Evolutionary conservation across 2,888 invertebrate species (phyloP).

Genomic region (Nipponacmea schrenckii): DNA sequence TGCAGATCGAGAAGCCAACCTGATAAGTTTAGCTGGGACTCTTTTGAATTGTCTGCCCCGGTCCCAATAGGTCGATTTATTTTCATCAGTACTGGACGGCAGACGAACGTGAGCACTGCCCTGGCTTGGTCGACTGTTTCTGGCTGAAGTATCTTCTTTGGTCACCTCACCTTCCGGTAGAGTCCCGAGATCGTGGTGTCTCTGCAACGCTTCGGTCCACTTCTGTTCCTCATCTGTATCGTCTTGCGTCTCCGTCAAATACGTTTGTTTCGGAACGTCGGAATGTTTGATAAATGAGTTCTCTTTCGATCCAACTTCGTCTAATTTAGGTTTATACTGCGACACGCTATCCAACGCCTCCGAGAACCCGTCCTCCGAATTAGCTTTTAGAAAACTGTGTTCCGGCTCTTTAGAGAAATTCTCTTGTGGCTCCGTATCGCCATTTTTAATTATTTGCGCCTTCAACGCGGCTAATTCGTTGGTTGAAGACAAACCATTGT

Average conservation of each 20-base stretch:
- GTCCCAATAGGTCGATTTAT: neutral
- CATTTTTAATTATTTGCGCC: neutral
- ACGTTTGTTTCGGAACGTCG: neutral
- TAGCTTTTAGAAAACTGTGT: neutral
- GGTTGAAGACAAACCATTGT: neutral
- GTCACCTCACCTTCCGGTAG: neutral
- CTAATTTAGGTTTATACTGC: neutral
- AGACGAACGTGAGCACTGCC: conserved; percentile 2
- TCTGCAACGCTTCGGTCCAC: neutral
- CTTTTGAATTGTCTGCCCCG: conserved; percentile 5
- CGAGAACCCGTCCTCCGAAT: neutral
- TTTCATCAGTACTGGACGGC: neutral
- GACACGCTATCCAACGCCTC: neutral
- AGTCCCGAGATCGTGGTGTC: neutral
- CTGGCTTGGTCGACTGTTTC: neutral
- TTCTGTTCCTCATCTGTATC: neutral
- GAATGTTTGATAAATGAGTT: neutral
- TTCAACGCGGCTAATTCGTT: neutral
- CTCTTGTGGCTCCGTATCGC: neutral
- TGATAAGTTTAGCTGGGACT: conserved; percentile 46
- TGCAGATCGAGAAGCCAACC: conserved; percentile 37
- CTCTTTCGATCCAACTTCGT: neutral
- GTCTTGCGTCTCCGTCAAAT: neutral
- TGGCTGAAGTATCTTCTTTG: neutral
- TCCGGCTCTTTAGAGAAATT: neutral